Percentiles rank a stretch among this genome's conserved stretches.
Conservation (phyloP, 2,888 invertebrate genomes). For the Villa cingulata region DNA sequence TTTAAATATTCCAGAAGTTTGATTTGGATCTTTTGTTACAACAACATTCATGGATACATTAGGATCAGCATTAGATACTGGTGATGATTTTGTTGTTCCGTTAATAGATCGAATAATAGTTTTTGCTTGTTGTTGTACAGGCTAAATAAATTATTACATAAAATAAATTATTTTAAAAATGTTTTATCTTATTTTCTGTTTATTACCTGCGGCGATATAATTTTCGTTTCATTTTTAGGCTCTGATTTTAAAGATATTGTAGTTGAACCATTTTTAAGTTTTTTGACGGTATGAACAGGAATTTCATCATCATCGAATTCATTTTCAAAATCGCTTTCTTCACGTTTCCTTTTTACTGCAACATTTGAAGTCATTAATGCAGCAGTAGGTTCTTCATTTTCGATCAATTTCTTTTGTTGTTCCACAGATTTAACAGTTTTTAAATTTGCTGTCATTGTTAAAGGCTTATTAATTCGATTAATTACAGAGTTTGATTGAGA, state of each 20-base stretch:
- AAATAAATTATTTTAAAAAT: too few relatives aligned
- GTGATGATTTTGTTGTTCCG: constrained; percentile 13
- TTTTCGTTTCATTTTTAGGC: constrained; percentile 22
- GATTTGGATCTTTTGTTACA: constrained; percentile 29
- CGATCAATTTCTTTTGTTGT: constrained; percentile 76
- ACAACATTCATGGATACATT: constrained; percentile 31
- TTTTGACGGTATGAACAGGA: constrained; percentile 40
- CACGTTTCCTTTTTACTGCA: constrained; percentile 34
- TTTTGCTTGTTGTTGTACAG: not conserved
- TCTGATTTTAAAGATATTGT: constrained; percentile 16
- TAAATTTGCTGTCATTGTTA: constrained; percentile 63
- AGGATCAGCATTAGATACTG: constrained; percentile 37
- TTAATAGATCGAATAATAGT: constrained; percentile 12
- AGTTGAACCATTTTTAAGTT: constrained; percentile 32
- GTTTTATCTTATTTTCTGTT: not conserved
- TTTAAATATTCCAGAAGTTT: constrained; percentile 30
- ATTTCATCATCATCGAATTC: constrained; percentile 43
- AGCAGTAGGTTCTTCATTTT: constrained; percentile 40
- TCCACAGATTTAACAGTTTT: constrained; percentile 50
- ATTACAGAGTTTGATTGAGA: constrained; percentile 36
- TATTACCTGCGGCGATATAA: constrained; percentile 8
- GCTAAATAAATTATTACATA: constrained; percentile 12
- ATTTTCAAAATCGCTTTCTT: constrained; percentile 40
- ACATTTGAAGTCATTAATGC: constrained; percentile 6
- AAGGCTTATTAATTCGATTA: constrained; percentile 30